Evolutionary conservation across 2,888 invertebrate species (phyloP), one percentile per base, ranked within the genome.

Genomic region (Artemia sp.): DNA sequence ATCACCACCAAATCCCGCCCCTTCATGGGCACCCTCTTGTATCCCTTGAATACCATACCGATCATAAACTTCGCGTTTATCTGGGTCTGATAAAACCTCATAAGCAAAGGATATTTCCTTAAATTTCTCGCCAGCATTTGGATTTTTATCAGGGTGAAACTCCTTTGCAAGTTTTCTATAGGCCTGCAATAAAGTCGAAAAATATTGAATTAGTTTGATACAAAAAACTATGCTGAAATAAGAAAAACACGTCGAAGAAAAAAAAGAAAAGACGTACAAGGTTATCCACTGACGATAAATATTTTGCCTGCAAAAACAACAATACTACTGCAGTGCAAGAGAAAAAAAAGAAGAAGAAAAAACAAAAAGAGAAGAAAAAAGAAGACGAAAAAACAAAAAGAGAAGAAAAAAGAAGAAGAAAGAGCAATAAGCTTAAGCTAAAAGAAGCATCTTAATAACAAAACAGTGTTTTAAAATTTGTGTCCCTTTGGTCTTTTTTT

Each of bases 51-150:
- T 78, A 8, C 94, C 95, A 80, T 85, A 86, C 75, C 85, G 85
- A 78, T 95, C 93, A 78, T 95, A 95, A 64, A 86, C 81, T 76
- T 87, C 85, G 70, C 89, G 83, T 79, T 93, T 93, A 75, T 90
- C 89, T 6, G 89, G 83, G 81, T 93, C 90, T 12, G 92, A 92
- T 69, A 95, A 82, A 67, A 93, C 86, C 81, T 95, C 94, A 78
- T 94, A 92, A 0, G 94, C 94, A 80, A 89, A 93, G 72, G 92
- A 91, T 75, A 95, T 94, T 82, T 95, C 94, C 79, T 94, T 93
- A 77, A 94, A 93, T 82, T 88, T 90, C 77, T 94, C 93, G 70
- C 90, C 93, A 72, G 90, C 88, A 73, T 87, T 88, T 52, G 90
- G 85, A 86, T 83, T 94, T 86, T 84, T 94, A 87, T 81, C 94